phyloP scores from a whole-genome alignment of 2,888 invertebrate genomes.

The Apamea epomidion region DNA sequence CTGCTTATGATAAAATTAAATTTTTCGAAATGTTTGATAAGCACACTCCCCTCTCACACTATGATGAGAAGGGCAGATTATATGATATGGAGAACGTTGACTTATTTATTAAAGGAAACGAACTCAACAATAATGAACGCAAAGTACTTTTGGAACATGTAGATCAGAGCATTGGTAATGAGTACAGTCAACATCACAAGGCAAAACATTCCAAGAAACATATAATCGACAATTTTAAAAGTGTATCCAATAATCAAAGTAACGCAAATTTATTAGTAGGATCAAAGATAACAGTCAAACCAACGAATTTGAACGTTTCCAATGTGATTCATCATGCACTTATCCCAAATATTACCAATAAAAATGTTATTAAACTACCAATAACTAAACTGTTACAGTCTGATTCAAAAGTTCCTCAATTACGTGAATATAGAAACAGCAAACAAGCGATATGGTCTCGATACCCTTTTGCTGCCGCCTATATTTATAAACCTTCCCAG shows the following conservation, averaged over 20 bases:
- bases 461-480: slow-evolving; percentile 82
- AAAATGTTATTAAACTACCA: slow-evolving; percentile 24
- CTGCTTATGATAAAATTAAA: slow-evolving; percentile 80
- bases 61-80: slow-evolving; percentile 43
- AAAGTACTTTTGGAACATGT: slow-evolving; percentile 71
- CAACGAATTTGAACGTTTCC: slow-evolving; percentile 12
- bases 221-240: slow-evolving; percentile 58
- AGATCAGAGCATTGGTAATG: slow-evolving; percentile 64
- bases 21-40: slow-evolving; percentile 86
- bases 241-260: slow-evolving; percentile 6
- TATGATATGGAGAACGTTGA: slow-evolving; percentile 53
- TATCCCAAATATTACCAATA: slow-evolving; percentile 17
- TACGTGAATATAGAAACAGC: slow-evolving; percentile 30
- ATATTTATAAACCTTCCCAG: slow-evolving; percentile 83
- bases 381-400: slow-evolving; percentile 13
- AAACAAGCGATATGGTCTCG: slow-evolving; percentile 73
- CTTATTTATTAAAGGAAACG: slow-evolving; percentile 50
- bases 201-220: slow-evolving; percentile 75
- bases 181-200: slow-evolving; percentile 66
- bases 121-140: slow-evolving; percentile 47
- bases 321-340: neutral
- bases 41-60: slow-evolving; percentile 68
- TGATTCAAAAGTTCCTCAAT: slow-evolving; percentile 1
- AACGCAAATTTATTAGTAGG: neutral
- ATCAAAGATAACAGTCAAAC: slow-evolving; percentile 13